Evolutionary conservation across 2,797 vertebrate species (phyloP).

Genomic region (Diglossa cyanea): DNA sequence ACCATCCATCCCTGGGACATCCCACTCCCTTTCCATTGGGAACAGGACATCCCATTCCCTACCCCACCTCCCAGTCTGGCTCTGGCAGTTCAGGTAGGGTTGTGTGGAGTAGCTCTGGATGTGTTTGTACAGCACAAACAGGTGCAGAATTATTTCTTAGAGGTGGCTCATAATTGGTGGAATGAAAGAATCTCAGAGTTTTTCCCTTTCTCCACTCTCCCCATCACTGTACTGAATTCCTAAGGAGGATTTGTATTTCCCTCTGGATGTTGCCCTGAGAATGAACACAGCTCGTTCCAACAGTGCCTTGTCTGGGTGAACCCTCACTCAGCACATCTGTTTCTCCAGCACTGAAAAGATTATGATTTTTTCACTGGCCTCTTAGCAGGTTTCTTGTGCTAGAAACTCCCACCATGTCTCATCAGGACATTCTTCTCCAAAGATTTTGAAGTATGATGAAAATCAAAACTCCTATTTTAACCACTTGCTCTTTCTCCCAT

Average conservation of each 20-base stretch:
- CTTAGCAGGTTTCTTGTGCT: not conserved
- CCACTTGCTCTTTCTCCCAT: not conserved
- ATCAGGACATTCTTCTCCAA: not conserved
- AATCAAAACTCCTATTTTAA: not conserved
- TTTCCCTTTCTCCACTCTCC: fast-evolving
- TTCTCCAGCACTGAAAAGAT: not conserved
- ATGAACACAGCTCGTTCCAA: not conserved
- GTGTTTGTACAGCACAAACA: not conserved
- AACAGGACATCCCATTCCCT: not conserved
- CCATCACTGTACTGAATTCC: fast-evolving
- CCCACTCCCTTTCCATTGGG: not conserved
- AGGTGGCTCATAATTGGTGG: not conserved
- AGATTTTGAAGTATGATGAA: not conserved
- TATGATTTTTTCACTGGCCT: not conserved
- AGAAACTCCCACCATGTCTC: fast-evolving
- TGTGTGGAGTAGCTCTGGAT: not conserved
- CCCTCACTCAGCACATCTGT: not conserved
- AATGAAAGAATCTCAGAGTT: not conserved
- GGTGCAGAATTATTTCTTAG: not conserved
- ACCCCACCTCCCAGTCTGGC: not conserved
- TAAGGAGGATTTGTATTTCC: not conserved
- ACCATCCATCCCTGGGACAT: not conserved
- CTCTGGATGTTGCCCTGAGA: not conserved
- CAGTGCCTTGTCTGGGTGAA: not conserved
- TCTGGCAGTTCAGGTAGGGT: fast-evolving